Percentiles rank a stretch among this genome's conserved stretches.
phyloP scores from a whole-genome alignment of 1,140 invertebrate genomes.

The Penaeus vannamei region DNA sequence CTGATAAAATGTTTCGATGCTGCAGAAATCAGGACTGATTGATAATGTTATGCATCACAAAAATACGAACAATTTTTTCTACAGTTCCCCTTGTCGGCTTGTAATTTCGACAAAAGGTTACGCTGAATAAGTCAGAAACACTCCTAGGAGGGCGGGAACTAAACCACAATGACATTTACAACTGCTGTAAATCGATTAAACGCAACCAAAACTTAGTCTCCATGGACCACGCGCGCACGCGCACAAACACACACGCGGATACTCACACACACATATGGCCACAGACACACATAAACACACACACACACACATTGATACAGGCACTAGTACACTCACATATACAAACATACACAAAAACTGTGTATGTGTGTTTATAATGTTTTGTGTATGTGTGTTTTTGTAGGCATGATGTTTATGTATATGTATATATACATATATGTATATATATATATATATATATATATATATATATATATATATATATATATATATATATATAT shows the following conservation, averaged over 20 bases:
- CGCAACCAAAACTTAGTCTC: no score
- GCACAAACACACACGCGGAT: conserved; percentile 2
- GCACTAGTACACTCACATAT: not conserved
- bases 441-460: conserved; percentile 8
- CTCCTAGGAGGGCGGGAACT: no score
- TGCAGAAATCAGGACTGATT: no score
- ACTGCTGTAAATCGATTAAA: no score
- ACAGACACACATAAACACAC: not conserved
- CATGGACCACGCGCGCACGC: no score
- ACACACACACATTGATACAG: not conserved
- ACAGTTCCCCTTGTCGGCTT: no score
- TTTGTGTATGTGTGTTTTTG: not conserved
- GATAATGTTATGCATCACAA: no score
- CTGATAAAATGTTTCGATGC: no score
- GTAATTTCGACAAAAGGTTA: no score
- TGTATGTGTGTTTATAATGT: conserved; percentile 6
- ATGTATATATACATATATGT: conserved; percentile 14
- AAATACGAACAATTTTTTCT: no score
- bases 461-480: conserved; percentile 16
- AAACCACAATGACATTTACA: no score
- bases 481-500: conserved; percentile 16
- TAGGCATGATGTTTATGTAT: not conserved
- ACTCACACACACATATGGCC: not conserved
- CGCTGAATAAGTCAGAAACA: no score
- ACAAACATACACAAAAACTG: not conserved